Percentiles rank a stretch among this genome's conserved stretches.
Evolutionary conservation across 2,797 vertebrate species (phyloP).

Genomic region (Protosalanx chinensis): DNA sequence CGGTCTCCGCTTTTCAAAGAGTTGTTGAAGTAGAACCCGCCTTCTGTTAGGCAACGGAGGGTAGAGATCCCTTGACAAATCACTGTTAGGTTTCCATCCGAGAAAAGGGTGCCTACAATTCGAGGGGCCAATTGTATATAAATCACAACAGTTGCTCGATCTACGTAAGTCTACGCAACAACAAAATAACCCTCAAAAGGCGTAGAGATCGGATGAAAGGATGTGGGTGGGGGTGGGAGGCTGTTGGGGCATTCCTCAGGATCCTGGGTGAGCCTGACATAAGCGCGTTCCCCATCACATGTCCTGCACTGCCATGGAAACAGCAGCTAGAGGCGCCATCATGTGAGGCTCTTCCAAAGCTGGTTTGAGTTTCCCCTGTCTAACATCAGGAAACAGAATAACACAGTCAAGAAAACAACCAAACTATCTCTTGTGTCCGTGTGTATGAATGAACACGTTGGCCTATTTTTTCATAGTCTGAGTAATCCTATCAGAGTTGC

Average conservation of each 20-base stretch:
- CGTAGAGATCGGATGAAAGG: not conserved
- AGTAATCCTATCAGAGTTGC: too few relatives aligned
- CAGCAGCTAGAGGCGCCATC: slow-evolving; percentile 31
- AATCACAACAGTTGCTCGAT: not conserved
- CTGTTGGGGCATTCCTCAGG: slow-evolving; percentile 12
- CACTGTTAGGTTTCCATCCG: not conserved
- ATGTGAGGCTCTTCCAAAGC: slow-evolving; percentile 50
- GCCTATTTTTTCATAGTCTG: too few relatives aligned
- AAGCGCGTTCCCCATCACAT: slow-evolving; percentile 45
- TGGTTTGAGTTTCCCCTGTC: slow-evolving; percentile 16
- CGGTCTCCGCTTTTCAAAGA: slow-evolving; percentile 3
- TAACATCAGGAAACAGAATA: slow-evolving; percentile 7
- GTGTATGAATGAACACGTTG: not conserved
- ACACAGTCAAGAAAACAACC: not conserved
- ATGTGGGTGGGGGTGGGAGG: not conserved
- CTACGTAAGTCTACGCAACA: not conserved
- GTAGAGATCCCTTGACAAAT: not conserved
- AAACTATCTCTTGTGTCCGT: not conserved
- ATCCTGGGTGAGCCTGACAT: not conserved
- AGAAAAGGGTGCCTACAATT: not conserved
- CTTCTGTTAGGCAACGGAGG: slow-evolving; percentile 20
- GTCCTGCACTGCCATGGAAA: slow-evolving; percentile 51
- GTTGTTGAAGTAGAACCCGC: slow-evolving; percentile 43
- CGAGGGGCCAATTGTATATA: slow-evolving; percentile 7
- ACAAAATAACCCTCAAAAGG: not conserved